Evolutionary conservation across 2,113 vertebrate genomes (phyloP), one percentile per base, ranked within the genome.

Genomic region (Odocoileus hemionus): DNA sequence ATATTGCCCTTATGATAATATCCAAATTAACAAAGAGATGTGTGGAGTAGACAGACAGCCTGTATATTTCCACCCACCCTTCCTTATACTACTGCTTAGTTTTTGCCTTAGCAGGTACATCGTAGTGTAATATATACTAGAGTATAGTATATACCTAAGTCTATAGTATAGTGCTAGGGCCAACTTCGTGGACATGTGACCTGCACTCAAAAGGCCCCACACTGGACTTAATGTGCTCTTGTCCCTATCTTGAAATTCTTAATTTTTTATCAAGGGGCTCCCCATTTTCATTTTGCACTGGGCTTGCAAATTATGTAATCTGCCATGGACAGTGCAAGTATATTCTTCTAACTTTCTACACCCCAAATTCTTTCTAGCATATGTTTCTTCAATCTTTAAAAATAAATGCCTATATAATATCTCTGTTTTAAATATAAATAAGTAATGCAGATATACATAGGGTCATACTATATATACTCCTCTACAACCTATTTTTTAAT

Each of bases 381-480:
- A 54, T 45, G 33, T 92, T 96, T 47, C 50, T 93, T 96, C 25
- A 64, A 39, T 93, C n/a, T 80, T 64, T 26, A 39, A 92, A 79
- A 95, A 92, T 61, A 94, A 87, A 83, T 26, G 28, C 15, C 30
- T 94, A 16, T 84, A 43, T 87, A 60, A 52, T 96, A 93, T 70
- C 82, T 87, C 50, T 78, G 70, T 55, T 96, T 92, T 79, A 97
- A 92, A 90, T 90, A 50, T 95, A 97, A 97, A 50, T 67, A 86
- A 86, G 50, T 79, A 86, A 61, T 60, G 36, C 86, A 92, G 86
- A 67, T 86, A 67, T 54, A 96, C 50, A 85, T 60, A 80, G 28
- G 52, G 36, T 87, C 57, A 64, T 84, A 89, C 11, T 86, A 84
- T 45, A 33, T 39, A 28, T 60, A 89, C 47, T 39, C 74, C 61